Percentiles rank a stretch among this genome's conserved stretches.
phyloP scores from a whole-genome alignment of 30 jellyfish, hydroid and myxozoan genomes.

The Aurelia aurita complex sp. Pacific region DNA sequence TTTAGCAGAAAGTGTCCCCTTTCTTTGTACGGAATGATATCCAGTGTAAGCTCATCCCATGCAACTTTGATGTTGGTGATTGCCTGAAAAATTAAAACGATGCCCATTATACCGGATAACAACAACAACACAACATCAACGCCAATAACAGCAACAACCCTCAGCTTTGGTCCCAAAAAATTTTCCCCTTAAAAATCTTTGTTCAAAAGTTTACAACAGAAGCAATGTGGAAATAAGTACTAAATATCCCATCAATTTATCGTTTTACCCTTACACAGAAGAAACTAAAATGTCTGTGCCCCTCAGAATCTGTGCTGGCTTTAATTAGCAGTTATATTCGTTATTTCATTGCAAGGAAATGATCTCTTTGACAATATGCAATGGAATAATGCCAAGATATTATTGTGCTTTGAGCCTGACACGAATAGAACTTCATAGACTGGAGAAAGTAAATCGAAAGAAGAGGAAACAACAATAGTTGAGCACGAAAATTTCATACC shows the following conservation, averaged over 20 bases:
- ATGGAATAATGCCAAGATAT: too few species aligned
- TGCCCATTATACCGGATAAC: neutral
- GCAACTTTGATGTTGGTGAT: conserved; percentile 74
- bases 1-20: conserved; percentile 87
- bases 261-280: too few species aligned
- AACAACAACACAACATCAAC: neutral
- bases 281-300: too few species aligned
- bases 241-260: too few species aligned
- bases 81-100: conserved; percentile 35
- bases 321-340: too few species aligned
- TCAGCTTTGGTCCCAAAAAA: neutral
- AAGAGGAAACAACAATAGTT: neutral
- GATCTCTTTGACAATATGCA: too few species aligned
- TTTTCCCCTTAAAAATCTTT: neutral
- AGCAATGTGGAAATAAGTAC: too few species aligned
- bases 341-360: too few species aligned
- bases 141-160: neutral
- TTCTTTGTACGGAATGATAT: conserved; percentile 86
- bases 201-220: too few species aligned
- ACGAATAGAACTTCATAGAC: too few species aligned
- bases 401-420: too few species aligned
- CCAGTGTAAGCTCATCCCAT: conserved; percentile 88
- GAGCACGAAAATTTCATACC: conserved; percentile 3
- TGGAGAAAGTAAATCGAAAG: neutral
- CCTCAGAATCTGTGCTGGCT: too few species aligned